phyloP scores from a whole-genome alignment of 2,888 invertebrate species.

The Thereva unica region DNA sequence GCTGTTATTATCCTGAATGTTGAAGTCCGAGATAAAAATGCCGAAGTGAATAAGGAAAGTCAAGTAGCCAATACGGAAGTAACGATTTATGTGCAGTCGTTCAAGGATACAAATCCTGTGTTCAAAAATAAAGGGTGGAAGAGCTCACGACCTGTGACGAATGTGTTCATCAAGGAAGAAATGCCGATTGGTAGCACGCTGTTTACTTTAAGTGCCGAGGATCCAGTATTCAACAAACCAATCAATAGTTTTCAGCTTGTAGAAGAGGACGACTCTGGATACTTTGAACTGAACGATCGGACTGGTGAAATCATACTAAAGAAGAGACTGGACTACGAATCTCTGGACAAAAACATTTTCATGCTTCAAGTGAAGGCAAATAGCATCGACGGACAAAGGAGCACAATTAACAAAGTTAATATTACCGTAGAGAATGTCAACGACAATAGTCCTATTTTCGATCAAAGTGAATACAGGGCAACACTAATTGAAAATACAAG shows the following conservation, averaged over 20 bases:
- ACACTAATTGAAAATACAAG: conserved; percentile 72
- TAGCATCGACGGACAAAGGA: conserved; percentile 56
- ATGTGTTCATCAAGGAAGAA: conserved; percentile 73
- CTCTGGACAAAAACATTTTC: conserved; percentile 62
- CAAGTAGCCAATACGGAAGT: conserved; percentile 72
- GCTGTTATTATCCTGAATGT: conserved; percentile 76
- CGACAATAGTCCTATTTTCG: conserved; percentile 76
- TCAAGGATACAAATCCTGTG: conserved; percentile 75
- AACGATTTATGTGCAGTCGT: conserved; percentile 77
- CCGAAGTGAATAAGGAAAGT: conserved; percentile 65
- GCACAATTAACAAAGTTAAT: conserved; percentile 69
- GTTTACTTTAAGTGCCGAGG: conserved; percentile 70
- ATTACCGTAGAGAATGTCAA: conserved; percentile 76
- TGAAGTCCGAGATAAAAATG: conserved; percentile 72
- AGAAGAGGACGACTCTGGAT: conserved; percentile 60
- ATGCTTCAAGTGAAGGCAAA: conserved; percentile 63
- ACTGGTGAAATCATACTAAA: conserved; percentile 77
- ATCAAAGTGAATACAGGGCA: conserved; percentile 69
- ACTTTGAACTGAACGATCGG: conserved; percentile 65
- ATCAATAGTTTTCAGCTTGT: conserved; percentile 66
- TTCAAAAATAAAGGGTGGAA: conserved; percentile 76
- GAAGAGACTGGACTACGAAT: conserved; percentile 77
- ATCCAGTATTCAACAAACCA: conserved; percentile 68
- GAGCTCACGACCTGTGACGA: conserved; percentile 68
- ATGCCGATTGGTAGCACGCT: conserved; percentile 75